Conservation (phyloP, 2,797 vertebrate species). For the Pempheris klunzingeri region DNA sequence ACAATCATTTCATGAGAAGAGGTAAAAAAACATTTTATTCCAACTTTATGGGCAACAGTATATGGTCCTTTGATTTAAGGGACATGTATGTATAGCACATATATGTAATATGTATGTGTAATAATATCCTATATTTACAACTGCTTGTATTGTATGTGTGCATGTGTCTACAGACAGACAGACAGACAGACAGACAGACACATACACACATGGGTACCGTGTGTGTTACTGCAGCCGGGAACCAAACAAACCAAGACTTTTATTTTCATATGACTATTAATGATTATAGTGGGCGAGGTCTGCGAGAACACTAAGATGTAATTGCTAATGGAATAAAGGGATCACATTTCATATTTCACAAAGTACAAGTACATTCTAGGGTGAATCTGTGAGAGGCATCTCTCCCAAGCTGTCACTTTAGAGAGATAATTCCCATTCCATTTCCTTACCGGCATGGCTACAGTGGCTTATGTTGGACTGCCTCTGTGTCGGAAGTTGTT, state of each 20-base stretch:
- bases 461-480: constrained; percentile 22
- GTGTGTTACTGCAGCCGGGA: neutral
- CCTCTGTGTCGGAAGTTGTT: neutral
- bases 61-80: too few species aligned
- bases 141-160: too few species aligned
- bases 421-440: constrained; percentile 1
- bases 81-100: too few species aligned
- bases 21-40: too few species aligned
- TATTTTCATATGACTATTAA: neutral
- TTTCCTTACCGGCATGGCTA: constrained; percentile 13
- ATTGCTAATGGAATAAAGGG: neutral
- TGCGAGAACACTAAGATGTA: neutral
- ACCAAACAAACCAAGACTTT: too few species aligned
- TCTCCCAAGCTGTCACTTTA: neutral
- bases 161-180: too few species aligned
- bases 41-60: too few species aligned
- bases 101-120: too few species aligned
- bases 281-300: neutral
- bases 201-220: too few species aligned
- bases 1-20: too few species aligned
- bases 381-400: neutral
- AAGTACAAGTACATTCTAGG: neutral
- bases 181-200: too few species aligned
- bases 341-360: neutral
- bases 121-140: too few species aligned